phyloP scores from a whole-genome alignment of 2,888 invertebrate species.

The Monoplex corrugatus region DNA sequence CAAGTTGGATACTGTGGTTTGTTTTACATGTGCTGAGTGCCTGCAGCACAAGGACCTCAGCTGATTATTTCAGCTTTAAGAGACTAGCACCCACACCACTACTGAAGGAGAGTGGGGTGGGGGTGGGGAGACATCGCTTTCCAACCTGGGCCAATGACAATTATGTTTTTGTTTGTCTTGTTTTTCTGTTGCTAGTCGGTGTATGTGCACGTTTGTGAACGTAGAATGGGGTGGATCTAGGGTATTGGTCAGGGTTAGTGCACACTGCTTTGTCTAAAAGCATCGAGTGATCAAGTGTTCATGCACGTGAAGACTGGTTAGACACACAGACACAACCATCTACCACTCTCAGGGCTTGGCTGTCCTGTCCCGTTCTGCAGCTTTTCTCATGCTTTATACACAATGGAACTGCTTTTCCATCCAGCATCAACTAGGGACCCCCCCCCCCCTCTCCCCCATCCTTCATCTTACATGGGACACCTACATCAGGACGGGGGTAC shows the following conservation, averaged over 20 bases:
- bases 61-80: no score
- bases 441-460: neutral
- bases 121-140: no score
- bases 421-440: neutral
- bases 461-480: no score
- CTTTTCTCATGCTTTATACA: neutral
- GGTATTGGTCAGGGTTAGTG: neutral
- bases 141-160: neutral
- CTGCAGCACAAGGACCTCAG: neutral
- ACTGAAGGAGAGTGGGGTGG: no score
- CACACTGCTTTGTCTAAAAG: conserved; percentile 29
- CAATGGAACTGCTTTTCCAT: neutral
- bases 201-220: neutral
- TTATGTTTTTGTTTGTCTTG: neutral
- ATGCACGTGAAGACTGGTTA: conserved; percentile 40
- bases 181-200: neutral
- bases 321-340: conserved; percentile 17
- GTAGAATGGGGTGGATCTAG: neutral
- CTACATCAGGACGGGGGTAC: no score
- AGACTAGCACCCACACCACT: no score
- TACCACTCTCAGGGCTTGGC: neutral
- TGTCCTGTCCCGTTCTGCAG: neutral
- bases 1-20: neutral
- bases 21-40: neutral
- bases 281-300: neutral